Evolutionary conservation across 1,140 invertebrate species (phyloP), one percentile per base, ranked within the genome.

Genomic region (Musca vetustissima): DNA sequence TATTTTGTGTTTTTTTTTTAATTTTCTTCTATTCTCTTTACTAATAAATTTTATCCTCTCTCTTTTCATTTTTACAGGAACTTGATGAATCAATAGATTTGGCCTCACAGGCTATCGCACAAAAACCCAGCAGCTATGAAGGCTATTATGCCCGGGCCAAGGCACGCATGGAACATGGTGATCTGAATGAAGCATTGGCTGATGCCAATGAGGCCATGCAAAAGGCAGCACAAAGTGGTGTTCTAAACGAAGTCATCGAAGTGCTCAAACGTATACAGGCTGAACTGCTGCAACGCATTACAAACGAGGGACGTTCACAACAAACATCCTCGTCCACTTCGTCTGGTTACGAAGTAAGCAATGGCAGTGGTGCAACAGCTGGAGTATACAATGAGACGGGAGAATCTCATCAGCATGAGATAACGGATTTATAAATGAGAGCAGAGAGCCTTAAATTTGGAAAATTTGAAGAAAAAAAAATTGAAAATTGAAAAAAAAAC

Each of bases 91-190:
- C 95, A 8, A 88, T 96, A 71, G 92, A 96, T 76, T 86, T 96
- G 61, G 94, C 95, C 4, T 89, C 92, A 49, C 89, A 94, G 82
- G 95, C 93, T 0, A 86, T 97, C 24, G 88, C 89, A 55, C 85
- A 95, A 68, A 91, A 93, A 73, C 90, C 92, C 6, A 89, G 92
- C 74, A 96, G 93, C 1, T 97, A 93, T 80, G 96, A 98, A 85
- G 95, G 94, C 1, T 95, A 90, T 76, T 97, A 97, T 82, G 93
- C 94, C 1, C 86, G 95, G 77, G 92, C 95, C 0, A 90, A 95
- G 77, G 95, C 94, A 8, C 89, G 90, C 64, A 85, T 95, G 69
- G 93, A 95, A 8, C 75, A 84, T n/a, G 84, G 85, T 69, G 76
- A 79, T 22, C 75, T 85, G 0, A 84, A 85, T 3, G 86, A 87